Evolutionary conservation across 1,140 invertebrate genomes (phyloP).

Genomic region (Ephestia elutella): DNA sequence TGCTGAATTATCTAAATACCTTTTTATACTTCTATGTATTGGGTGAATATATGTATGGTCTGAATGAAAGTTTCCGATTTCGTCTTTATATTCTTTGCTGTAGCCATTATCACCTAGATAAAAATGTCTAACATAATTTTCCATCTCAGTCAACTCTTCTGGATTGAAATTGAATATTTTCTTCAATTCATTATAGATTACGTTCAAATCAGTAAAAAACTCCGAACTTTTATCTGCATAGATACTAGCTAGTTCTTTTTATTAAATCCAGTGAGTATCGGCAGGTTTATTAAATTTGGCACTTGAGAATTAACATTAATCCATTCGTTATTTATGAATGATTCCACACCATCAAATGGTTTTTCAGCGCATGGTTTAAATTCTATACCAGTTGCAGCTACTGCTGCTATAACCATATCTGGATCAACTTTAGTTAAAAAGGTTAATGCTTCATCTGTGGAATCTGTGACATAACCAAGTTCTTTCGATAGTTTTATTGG

Average conservation of each 20-base stretch:
- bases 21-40: conserved; percentile 28
- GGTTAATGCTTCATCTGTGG: conserved; percentile 9
- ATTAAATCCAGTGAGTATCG: conserved; percentile 12
- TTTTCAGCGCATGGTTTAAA: conserved; percentile 15
- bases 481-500: conserved; percentile 14
- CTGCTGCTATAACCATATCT: conserved; percentile 10
- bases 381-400: background rate
- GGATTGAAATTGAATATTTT: conserved; percentile 26
- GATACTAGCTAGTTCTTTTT: background rate
- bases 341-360: background rate
- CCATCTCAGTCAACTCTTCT: conserved; percentile 12
- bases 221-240: conserved; percentile 10
- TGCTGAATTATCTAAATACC: conserved; percentile 26
- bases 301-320: conserved; percentile 4
- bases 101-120: conserved; percentile 34
- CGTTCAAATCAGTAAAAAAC: conserved; percentile 19
- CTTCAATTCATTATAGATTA: conserved; percentile 19
- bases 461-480: conserved; percentile 13
- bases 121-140: conserved; percentile 22
- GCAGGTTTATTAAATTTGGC: background rate
- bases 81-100: conserved; percentile 15
- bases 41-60: conserved; percentile 36
- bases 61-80: conserved; percentile 27
- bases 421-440: conserved; percentile 7
- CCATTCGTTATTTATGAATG: conserved; percentile 3